A percentile compares a stretch with the other conserved stretches of the same genome.
Evolutionary conservation across 1,140 invertebrate species (phyloP).

Genomic region (Acromyrmex heyeri): DNA sequence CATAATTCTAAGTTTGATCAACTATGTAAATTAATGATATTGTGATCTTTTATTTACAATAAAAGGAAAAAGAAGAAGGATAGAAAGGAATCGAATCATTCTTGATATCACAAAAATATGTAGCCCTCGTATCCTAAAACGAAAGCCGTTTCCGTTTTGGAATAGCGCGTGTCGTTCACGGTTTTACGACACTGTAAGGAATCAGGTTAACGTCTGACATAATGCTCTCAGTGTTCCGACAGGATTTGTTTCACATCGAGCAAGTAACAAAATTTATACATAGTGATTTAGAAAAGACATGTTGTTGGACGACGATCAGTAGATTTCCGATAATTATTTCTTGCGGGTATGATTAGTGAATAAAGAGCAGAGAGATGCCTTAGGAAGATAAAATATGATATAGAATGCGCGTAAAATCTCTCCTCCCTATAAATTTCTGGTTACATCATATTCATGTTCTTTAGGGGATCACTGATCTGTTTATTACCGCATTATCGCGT

Average conservation of each 20-base stretch:
- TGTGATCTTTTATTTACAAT: not conserved
- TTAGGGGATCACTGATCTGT: slow-evolving; percentile 35
- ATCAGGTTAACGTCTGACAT: slow-evolving; percentile 61
- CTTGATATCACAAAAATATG: slow-evolving; percentile 39
- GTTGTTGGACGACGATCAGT: not conserved
- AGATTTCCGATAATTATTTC: slow-evolving; percentile 41
- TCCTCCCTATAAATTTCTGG: slow-evolving; percentile 17
- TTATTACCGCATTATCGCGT: slow-evolving; percentile 46
- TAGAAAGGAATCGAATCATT: slow-evolving; percentile 22
- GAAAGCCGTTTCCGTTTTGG: slow-evolving; percentile 49
- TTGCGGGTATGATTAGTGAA: slow-evolving; percentile 1
- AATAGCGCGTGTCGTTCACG: slow-evolving; percentile 53
- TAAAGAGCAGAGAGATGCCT: slow-evolving; percentile 22
- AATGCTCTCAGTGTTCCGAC: slow-evolving; percentile 27
- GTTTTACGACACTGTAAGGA: slow-evolving; percentile 57
- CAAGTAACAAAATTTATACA: slow-evolving; percentile 42
- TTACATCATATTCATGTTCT: slow-evolving; percentile 40
- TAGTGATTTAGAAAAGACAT: slow-evolving; percentile 20
- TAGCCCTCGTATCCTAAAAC: slow-evolving; percentile 50
- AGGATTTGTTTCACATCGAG: slow-evolving; percentile 55
- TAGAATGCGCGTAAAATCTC: not conserved
- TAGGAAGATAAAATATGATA: not conserved
- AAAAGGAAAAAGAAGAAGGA: not conserved
- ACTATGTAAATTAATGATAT: not conserved
- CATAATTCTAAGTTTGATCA: not conserved